Evolutionary conservation across 1,140 invertebrate species (phyloP).

Genomic region (Bombyx mandarina): DNA sequence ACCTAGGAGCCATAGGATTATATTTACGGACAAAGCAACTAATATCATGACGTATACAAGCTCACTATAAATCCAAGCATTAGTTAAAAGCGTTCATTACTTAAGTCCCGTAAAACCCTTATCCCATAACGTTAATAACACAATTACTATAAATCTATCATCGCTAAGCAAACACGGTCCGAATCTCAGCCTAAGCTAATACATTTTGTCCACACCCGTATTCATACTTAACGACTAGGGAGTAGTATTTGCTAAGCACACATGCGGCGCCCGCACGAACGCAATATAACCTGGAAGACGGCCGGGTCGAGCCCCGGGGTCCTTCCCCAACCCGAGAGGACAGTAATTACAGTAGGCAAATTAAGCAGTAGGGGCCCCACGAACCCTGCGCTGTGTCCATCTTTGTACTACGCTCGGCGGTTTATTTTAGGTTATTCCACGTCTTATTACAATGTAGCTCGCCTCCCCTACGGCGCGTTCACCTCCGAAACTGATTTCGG

Average conservation of each 20-base stretch:
- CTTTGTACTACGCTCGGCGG: constrained; percentile 50
- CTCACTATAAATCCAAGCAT: constrained; percentile 62
- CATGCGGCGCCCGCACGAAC: constrained; percentile 60
- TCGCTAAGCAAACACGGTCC: constrained; percentile 65
- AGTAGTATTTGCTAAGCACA: constrained; percentile 66
- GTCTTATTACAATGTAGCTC: constrained; percentile 68
- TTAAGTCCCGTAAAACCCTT: constrained; percentile 70
- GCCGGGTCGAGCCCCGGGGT: constrained; percentile 55
- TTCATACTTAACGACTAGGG: constrained; percentile 67
- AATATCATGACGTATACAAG: constrained; percentile 44
- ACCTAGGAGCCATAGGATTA: no score
- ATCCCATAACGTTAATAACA: constrained; percentile 71
- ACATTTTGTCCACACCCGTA: constrained; percentile 69
- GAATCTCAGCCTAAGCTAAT: constrained; percentile 70
- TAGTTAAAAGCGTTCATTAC: constrained; percentile 65
- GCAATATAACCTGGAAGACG: constrained; percentile 67
- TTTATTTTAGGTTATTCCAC: constrained; percentile 69
- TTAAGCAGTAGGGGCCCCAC: constrained; percentile 67
- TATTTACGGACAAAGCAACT: constrained; percentile 13
- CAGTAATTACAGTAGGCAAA: constrained; percentile 73
- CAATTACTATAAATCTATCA: constrained; percentile 72
- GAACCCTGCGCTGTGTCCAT: constrained; percentile 52
- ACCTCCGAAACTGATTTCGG: constrained; percentile 66
- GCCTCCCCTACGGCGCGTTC: constrained; percentile 64
- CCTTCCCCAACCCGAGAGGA: constrained; percentile 61